Evolutionary conservation across 2,888 invertebrate species (phyloP).

Genomic region (Psylliodes chrysocephalus): DNA sequence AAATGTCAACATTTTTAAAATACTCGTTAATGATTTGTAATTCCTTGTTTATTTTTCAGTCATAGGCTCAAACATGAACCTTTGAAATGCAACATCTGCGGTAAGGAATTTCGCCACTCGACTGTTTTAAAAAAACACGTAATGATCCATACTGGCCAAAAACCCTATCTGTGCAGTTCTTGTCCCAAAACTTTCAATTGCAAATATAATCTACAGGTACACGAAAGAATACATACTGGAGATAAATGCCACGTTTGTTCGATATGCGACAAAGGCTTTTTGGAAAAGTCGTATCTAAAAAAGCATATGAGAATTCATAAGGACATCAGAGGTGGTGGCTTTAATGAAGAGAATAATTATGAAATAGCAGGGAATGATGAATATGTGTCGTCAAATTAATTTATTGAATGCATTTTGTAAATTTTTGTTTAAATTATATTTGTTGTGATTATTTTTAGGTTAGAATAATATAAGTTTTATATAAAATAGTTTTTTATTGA

Average conservation of each 20-base stretch:
- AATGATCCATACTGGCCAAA: conserved; percentile 54
- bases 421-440: too few species aligned
- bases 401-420: too few species aligned
- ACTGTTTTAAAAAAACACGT: conserved; percentile 53
- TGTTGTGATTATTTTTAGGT: too few species aligned
- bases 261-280: conserved; percentile 55
- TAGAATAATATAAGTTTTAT: too few species aligned
- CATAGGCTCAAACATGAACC: conserved; percentile 37
- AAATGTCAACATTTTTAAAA: too few species aligned
- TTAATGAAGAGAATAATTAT: too few species aligned
- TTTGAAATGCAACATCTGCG: conserved; percentile 53
- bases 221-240: conserved; percentile 57
- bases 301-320: conserved; percentile 55
- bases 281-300: conserved; percentile 57
- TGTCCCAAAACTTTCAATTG: conserved; percentile 57
- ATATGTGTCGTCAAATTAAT: too few species aligned
- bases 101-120: conserved; percentile 52
- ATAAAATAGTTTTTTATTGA: too few species aligned
- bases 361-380: too few species aligned
- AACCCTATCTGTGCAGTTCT: conserved; percentile 55
- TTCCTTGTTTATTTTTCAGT: conserved; percentile 8
- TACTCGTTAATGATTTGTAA: too few species aligned
- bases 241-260: conserved; percentile 54
- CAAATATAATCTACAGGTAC: conserved; percentile 56
- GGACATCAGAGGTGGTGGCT: background rate